Evolutionary conservation across 2,113 vertebrate species (phyloP).

Genomic region (Panurus biarmicus): DNA sequence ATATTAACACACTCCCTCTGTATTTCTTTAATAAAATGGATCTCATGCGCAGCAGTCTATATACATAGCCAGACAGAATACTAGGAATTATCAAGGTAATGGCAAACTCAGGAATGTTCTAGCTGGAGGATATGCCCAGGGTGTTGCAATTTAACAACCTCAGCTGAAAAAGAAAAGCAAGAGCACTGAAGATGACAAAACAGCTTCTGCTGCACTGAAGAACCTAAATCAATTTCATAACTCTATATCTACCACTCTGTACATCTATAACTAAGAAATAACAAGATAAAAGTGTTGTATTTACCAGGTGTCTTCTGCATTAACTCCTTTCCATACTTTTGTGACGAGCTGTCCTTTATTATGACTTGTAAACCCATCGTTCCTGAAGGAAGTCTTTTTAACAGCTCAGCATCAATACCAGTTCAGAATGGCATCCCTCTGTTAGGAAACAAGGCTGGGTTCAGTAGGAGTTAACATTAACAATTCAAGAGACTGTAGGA

Average conservation of each 20-base stretch:
- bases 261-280: neutral
- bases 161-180: neutral
- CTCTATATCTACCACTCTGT: neutral
- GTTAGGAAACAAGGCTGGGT: conserved; percentile 46
- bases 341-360: neutral
- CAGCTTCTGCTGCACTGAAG: neutral
- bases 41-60: neutral
- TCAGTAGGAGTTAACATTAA: conserved; percentile 68
- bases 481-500: conserved; percentile 64
- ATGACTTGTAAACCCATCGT: neutral
- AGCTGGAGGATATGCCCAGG: neutral
- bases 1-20: neutral
- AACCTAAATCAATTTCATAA: neutral
- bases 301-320: neutral
- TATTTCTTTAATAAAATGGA: neutral
- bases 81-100: neutral
- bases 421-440: conserved; percentile 11
- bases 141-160: neutral
- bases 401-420: neutral
- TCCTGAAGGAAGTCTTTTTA: neutral
- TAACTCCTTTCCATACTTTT: neutral
- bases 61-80: neutral
- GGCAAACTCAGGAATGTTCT: neutral
- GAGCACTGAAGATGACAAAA: neutral
- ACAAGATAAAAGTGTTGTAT: neutral